These are phyloP conservation scores for Labroides dimidiatus DNA, from an alignment of 2,797 vertebrate genomes.

Conservation along the genomic window DNA sequence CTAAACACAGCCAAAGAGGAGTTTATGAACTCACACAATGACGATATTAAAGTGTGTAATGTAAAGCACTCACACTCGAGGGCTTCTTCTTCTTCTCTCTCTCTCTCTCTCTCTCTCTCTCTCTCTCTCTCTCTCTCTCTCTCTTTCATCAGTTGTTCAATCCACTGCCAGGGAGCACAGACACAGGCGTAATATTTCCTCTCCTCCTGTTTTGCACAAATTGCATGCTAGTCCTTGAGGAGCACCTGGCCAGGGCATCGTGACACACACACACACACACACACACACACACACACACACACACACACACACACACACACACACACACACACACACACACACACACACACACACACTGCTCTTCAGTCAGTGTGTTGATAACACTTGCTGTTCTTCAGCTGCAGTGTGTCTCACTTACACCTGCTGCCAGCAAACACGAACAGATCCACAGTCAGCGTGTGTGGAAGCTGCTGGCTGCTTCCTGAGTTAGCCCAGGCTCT, in stretches of 20 bases:
- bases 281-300: slow-evolving; percentile 18
- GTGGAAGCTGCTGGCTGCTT: not conserved
- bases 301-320: slow-evolving; percentile 25
- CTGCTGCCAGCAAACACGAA: slow-evolving; percentile 23
- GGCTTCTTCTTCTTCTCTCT: not conserved
- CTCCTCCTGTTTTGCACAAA: slow-evolving; percentile 57
- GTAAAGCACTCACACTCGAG: not conserved
- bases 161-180: not conserved
- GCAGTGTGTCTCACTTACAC: slow-evolving; percentile 28
- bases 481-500: not conserved
- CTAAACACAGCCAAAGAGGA: not conserved
- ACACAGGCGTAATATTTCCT: slow-evolving; percentile 4
- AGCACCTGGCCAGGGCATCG: slow-evolving; percentile 61
- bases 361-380: slow-evolving; percentile 13
- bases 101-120: not conserved
- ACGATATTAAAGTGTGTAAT: not conserved
- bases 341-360: slow-evolving; percentile 17
- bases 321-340: slow-evolving; percentile 31
- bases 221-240: slow-evolving; percentile 69
- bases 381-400: slow-evolving; percentile 22
- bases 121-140: no score
- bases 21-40: slow-evolving; percentile 17
- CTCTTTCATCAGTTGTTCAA: no score
- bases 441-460: slow-evolving; percentile 12
- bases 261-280: slow-evolving; percentile 33